A percentile compares a stretch with the other conserved stretches of the same genome.
Conservation (phyloP, 2,888 invertebrate species). For the Drosophila nr. fundita region DNA sequence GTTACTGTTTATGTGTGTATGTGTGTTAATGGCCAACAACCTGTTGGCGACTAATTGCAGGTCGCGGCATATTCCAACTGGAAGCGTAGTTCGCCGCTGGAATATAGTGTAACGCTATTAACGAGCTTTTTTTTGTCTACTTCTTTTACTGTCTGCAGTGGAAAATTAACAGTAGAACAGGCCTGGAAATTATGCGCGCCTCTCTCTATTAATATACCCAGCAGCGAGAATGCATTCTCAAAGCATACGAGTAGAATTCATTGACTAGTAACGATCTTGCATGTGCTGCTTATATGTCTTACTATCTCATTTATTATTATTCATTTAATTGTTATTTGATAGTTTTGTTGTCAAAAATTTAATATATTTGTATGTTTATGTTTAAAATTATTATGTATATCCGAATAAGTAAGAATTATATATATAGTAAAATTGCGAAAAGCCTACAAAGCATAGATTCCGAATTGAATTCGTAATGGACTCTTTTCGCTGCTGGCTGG, state of each 20-base stretch:
- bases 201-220: not conserved
- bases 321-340: not conserved
- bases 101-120: constrained; percentile 45
- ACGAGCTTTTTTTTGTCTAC: constrained; percentile 27
- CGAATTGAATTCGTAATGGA: not conserved
- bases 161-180: not conserved
- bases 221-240: not conserved
- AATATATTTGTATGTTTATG: not conserved
- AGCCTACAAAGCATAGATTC: not conserved
- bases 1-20: not conserved
- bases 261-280: not conserved
- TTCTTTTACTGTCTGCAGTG: constrained; percentile 9
- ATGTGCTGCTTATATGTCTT: not conserved
- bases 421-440: not conserved
- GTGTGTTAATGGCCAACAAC: constrained; percentile 50
- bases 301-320: not conserved
- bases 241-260: not conserved
- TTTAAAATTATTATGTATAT: not conserved
- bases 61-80: constrained; percentile 15
- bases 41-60: constrained; percentile 53
- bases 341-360: not conserved
- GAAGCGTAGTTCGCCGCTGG: constrained; percentile 13
- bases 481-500: constrained; percentile 30
- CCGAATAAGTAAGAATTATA: not conserved
- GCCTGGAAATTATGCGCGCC: not conserved